Evolutionary conservation across 64 coral and sea anemone species (phyloP), one percentile per base, ranked within the genome.

Genomic region (Astreopora myriophthalma): DNA sequence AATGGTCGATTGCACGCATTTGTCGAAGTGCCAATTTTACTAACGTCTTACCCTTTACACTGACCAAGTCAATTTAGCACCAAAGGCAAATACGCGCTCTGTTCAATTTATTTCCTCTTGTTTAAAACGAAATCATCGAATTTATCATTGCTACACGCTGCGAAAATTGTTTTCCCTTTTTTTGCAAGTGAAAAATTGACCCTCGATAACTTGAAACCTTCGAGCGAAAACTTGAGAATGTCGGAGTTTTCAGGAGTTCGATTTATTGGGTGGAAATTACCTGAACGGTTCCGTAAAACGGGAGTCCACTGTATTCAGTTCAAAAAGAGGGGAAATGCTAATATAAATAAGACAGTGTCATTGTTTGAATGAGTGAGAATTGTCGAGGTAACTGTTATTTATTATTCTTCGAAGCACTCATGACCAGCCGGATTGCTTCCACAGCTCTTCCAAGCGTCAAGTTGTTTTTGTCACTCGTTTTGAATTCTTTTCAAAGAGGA

Each of bases 381-480:
- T 19, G 33, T 52, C 13, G 25, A 20, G 30, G 23, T 20, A 1
- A 48, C 5, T 60, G 2, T 22, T 19, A 33, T 20, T 61, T 58
- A 58, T 64, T 46, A 23, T 64, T 8, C 23, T 23, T 65, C 17
- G 0, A n/a, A 31, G 8, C 22, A 64, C 58, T 38, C 22, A 14
- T 58, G 0, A 29, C 31, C 62, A 17, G 25, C 46, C 32, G 31
- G 26, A 61, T 34, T 35, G 57, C 61, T 36, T 83, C n/a, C 19
- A 13, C 40, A 79, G 48, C 11, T 24, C 9, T 29, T 22, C 57
- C 89, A 44, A 24, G 10, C 73, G 26, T 24, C n/a, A 3, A 79
- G 22, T 88, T 96, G 89, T 96, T 92, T 92, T 82, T 92, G 88
- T 62, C 67, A 63, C 57, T 19, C 79, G 32, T 36, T 37, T 57